These are phyloP conservation scores for Seladonia tumulorum DNA, from an alignment of 2,888 invertebrate species.

Conservation along the genomic window DNA sequence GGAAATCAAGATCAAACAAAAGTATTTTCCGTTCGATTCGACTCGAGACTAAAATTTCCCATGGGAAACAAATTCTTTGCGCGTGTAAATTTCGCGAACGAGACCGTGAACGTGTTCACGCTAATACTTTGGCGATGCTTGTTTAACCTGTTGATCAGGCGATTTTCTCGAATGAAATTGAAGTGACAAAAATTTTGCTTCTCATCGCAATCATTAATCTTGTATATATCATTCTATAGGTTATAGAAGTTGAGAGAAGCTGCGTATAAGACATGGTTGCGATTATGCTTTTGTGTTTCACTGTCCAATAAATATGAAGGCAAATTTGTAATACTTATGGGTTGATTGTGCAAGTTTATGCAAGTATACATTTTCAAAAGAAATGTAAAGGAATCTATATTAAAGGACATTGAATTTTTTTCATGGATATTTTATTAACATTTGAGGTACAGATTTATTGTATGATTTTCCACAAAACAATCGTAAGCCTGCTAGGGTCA, in stretches of 20 bases:
- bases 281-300: not conserved
- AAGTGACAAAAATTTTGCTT: not conserved
- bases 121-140: constrained; percentile 21
- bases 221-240: no score
- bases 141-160: constrained; percentile 18
- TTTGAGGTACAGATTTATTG: not conserved
- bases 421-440: not conserved
- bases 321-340: not conserved
- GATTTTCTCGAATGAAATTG: not conserved
- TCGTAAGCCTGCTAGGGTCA: no score
- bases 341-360: not conserved
- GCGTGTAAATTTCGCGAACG: not conserved
- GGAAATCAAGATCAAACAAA: not conserved
- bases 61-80: not conserved
- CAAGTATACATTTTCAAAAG: not conserved
- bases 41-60: not conserved
- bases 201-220: not conserved
- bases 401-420: not conserved
- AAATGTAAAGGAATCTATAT: not conserved
- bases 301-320: not conserved
- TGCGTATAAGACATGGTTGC: not conserved
- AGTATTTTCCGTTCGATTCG: not conserved
- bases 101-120: not conserved
- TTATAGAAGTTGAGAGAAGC: no score
- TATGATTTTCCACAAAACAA: not conserved